Evolutionary conservation across 2,113 vertebrate genomes (phyloP).

Genomic region (Crocuta crocuta): DNA sequence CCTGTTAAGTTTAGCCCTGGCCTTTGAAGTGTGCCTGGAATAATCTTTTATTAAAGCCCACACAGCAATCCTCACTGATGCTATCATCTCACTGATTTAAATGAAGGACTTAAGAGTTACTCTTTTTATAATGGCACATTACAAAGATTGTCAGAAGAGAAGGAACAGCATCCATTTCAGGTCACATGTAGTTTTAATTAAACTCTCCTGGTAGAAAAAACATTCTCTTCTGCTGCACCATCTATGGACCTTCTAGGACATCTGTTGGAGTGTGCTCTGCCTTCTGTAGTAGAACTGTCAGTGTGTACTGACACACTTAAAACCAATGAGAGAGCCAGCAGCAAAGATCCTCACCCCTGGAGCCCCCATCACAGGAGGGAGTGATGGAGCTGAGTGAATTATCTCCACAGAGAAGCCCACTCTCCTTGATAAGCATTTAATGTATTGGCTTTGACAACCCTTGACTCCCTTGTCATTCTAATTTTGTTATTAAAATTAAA

Average conservation of each 20-base stretch:
- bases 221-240: not conserved
- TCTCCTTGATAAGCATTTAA: not conserved
- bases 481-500: conserved; percentile 68
- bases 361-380: not conserved
- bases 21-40: not conserved
- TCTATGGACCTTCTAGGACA: not conserved
- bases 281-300: not conserved
- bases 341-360: not conserved
- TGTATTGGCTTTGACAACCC: not conserved
- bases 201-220: conserved; percentile 10
- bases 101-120: not conserved
- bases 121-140: not conserved
- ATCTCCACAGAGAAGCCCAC: not conserved
- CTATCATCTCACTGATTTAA: not conserved
- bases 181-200: conserved; percentile 53
- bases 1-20: not conserved
- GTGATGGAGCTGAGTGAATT: not conserved
- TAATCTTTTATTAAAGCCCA: not conserved
- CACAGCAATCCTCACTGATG: not conserved
- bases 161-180: conserved; percentile 31
- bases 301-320: not conserved
- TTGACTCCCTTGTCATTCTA: not conserved
- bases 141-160: conserved; percentile 2
- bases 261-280: not conserved
- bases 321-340: not conserved